Base-by-base conservation (phyloP, 1,140 invertebrate species). In the Coptotermes formosanus region DNA sequence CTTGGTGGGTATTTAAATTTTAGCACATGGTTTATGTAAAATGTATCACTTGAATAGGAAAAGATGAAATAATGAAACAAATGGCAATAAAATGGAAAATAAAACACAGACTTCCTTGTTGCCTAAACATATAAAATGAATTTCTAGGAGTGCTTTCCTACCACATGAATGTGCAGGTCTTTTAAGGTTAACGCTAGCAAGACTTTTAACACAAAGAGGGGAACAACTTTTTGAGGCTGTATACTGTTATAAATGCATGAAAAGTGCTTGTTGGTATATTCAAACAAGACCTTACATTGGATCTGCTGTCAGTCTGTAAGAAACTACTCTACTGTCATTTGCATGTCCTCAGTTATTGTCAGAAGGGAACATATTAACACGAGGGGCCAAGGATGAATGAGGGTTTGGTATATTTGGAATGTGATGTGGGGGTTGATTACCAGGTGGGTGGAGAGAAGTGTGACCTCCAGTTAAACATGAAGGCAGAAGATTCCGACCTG, bases 391-490 rank as follows among this genome's bases (percentile, higher is more conserved):
- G 16, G 83, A 19, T 55, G 83, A 38, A 84, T 52, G 48, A 64
- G 48, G 43, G 30, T 84, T 52, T n/a, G 45, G 83, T 55, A 64
- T 25, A 84, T 83, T 83, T 48, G 83, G 83, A 64, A 84, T 48
- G 83, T 59, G 83, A 38, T 38, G 83, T 82, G 85, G 30, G 83
- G 83, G 45, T 84, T 84, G 30, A 45, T 21, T 52, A 30, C 14
- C n/a, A 52, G 83, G 45, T 52, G 48, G n/a, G 83, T 48, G 52
- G n/a, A 84, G 45, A n/a, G 83, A 84, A 8, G 83, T 14, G 30
- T 84, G 83, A 25, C 85, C 85, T 64, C 85, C 44, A 23, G 69
- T 59, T 32, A 85, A 45, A 38, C 75, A 86, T 30, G 85, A 86
- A 23, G 85, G 32, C 23, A 86, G 30, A n/a, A 82, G 32, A 14